A percentile compares a stretch with the other conserved stretches of the same genome.
These are phyloP conservation scores for Harpalus rubripes DNA, from an alignment of 2,888 invertebrate species.

Conservation along the genomic window DNA sequence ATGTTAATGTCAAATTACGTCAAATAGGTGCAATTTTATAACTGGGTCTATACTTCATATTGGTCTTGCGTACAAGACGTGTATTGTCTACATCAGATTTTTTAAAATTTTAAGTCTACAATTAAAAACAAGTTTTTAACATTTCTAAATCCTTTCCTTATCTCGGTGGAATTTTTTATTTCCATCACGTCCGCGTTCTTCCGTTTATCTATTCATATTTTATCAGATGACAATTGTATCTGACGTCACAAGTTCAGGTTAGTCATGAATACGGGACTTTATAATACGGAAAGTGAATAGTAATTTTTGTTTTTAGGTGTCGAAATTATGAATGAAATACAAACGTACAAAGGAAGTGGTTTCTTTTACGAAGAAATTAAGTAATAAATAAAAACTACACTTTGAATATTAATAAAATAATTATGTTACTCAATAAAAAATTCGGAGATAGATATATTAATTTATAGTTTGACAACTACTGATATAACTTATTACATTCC, in stretches of 20 bases:
- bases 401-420: not conserved
- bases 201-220: not conserved
- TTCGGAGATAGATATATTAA: too few species aligned
- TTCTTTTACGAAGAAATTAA: not conserved
- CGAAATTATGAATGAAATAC: not conserved
- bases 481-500: conserved; percentile 10
- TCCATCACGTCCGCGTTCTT: not conserved
- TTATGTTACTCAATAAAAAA: too few species aligned
- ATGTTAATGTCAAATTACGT: too few species aligned
- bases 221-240: not conserved
- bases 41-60: too few species aligned
- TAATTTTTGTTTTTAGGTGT: not conserved
- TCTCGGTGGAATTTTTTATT: not conserved
- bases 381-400: not conserved
- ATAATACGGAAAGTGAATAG: not conserved
- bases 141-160: not conserved
- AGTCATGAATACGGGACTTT: not conserved
- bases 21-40: too few species aligned
- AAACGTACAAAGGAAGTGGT: not conserved
- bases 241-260: not conserved
- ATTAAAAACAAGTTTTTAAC: too few species aligned
- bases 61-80: too few species aligned
- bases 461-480: not conserved
- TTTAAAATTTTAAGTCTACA: too few species aligned
- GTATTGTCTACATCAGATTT: too few species aligned